Conservation (phyloP, 2,888 invertebrate genomes). For the Aproaerema taeniolella region DNA sequence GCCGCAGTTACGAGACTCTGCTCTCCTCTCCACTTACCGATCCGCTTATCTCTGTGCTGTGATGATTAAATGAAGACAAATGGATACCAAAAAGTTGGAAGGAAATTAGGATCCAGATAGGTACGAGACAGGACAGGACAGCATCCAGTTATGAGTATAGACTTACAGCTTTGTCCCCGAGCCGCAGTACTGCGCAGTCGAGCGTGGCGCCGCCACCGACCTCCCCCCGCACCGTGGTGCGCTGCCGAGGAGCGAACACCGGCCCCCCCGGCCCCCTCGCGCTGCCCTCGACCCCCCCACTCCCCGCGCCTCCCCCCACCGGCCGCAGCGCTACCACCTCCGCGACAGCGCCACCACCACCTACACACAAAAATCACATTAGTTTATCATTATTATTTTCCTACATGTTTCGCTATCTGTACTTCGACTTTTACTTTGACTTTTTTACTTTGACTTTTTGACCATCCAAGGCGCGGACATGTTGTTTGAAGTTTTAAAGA, state of each 20-base stretch:
- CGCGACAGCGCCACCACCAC: too few species aligned
- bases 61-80: neutral
- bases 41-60: neutral
- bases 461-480: too few species aligned
- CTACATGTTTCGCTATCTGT: too few species aligned
- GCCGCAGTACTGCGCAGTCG: conserved; percentile 43
- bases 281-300: conserved; percentile 12
- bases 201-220: conserved; percentile 42
- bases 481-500: too few species aligned
- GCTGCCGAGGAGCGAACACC: conserved; percentile 36
- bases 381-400: neutral
- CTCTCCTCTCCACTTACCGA: neutral
- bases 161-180: conserved; percentile 49
- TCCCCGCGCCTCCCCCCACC: conserved; percentile 6
- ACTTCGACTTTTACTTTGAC: too few species aligned
- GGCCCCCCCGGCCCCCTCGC: conserved; percentile 20
- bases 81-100: neutral
- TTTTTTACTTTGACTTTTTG: too few species aligned
- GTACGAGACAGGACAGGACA: too few species aligned
- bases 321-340: too few species aligned
- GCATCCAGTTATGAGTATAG: too few species aligned
- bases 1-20: neutral
- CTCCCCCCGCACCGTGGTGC: conserved; percentile 35
- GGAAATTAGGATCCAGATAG: neutral
- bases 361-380: neutral